These are phyloP conservation scores for Lucilia cuprina DNA, from an alignment of 1,140 invertebrate species.

Conservation along the genomic window DNA sequence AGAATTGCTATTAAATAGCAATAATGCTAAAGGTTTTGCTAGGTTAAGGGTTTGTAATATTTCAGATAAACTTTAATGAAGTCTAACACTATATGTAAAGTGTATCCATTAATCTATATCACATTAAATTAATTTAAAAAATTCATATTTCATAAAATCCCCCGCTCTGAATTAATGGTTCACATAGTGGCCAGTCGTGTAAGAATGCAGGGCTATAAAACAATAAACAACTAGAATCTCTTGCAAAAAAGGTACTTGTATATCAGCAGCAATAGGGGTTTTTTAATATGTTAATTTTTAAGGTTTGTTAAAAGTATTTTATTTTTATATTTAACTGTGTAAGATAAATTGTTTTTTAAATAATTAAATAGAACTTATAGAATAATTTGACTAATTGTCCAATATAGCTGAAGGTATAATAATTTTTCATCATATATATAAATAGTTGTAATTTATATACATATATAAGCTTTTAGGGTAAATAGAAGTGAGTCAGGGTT, in stretches of 20 bases:
- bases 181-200: neutral
- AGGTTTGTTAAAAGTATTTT: neutral
- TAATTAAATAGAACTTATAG: neutral
- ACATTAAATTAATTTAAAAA: slow-evolving; percentile 19
- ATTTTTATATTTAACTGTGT: neutral
- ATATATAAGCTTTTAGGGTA: neutral
- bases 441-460: neutral
- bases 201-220: neutral
- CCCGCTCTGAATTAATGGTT: neutral
- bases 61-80: no score
- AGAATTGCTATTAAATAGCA: neutral
- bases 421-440: neutral
- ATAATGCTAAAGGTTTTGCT: neutral
- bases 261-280: neutral
- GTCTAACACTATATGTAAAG: neutral
- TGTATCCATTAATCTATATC: slow-evolving; percentile 12
- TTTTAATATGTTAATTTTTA: neutral
- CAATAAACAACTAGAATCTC: neutral
- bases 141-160: neutral
- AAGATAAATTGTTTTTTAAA: neutral
- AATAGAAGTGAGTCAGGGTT: no score
- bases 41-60: neutral
- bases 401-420: neutral
- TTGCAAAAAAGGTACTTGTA: neutral
- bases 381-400: neutral